Evolutionary conservation across 2,888 invertebrate genomes (phyloP).

Genomic region (Cantharis rufa): DNA sequence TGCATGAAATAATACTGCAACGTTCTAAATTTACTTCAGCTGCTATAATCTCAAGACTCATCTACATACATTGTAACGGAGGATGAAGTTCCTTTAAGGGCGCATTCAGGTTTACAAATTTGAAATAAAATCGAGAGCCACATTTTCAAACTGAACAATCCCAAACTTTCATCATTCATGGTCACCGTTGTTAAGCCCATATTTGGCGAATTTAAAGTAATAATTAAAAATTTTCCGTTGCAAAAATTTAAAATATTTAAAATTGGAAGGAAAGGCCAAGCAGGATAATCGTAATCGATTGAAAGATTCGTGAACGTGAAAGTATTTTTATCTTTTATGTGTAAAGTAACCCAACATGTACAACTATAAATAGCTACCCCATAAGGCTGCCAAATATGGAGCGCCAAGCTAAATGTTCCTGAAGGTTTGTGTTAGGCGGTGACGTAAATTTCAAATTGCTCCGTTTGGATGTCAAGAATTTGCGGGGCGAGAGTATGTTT

Average conservation of each 20-base stretch:
- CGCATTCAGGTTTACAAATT: too few relatives aligned
- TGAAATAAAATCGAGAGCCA: too few relatives aligned
- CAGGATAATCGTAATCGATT: not conserved
- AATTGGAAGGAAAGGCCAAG: not conserved
- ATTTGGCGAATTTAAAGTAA: not conserved
- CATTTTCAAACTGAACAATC: not conserved
- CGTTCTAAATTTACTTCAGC: too few relatives aligned
- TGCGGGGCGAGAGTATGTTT: not conserved
- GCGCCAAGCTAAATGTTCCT: conserved; percentile 24
- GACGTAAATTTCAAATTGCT: conserved; percentile 28
- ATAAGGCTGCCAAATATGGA: conserved; percentile 43
- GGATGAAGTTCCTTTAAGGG: too few relatives aligned
- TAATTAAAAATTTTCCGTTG: not conserved
- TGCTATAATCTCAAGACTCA: too few relatives aligned
- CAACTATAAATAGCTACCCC: conserved; percentile 21
- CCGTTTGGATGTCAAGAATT: not conserved
- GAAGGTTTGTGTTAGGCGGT: conserved; percentile 22
- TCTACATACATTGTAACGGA: too few relatives aligned
- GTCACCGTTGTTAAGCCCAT: not conserved
- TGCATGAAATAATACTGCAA: too few relatives aligned
- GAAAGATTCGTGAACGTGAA: not conserved
- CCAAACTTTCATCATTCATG: too few relatives aligned
- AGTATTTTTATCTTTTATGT: conserved; percentile 12
- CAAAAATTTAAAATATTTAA: not conserved
- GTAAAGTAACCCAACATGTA: conserved; percentile 9